Percentiles rank a stretch among this genome's conserved stretches.
Conservation (phyloP, 2,797 vertebrate species). For the Malacoraja senta region DNA sequence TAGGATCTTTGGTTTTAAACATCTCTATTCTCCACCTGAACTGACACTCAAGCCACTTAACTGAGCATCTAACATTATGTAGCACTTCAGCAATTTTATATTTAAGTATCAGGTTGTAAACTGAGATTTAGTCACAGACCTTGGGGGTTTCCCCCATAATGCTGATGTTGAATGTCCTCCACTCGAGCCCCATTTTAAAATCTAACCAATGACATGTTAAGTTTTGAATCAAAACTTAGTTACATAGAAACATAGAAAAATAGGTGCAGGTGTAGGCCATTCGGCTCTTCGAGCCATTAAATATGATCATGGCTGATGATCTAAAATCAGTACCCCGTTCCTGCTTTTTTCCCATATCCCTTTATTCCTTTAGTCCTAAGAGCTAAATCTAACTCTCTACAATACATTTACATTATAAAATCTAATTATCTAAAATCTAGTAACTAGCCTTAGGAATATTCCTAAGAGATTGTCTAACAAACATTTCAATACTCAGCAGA, state of each 20-base stretch:
- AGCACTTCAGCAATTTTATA: not conserved
- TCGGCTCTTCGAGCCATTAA: too few species aligned
- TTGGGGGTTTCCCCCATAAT: not conserved
- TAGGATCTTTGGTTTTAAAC: too few species aligned
- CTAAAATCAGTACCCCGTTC: too few species aligned
- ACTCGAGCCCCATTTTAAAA: not conserved
- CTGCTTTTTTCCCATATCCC: too few species aligned
- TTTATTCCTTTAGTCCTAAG: too few species aligned
- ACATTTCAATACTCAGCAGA: not conserved
- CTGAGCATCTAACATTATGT: not conserved
- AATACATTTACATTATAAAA: not conserved
- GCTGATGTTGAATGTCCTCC: not conserved
- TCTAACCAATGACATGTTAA: not conserved
- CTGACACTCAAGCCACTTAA: not conserved
- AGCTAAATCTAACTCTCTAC: too few species aligned
- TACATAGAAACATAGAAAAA: not conserved
- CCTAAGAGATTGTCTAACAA: not conserved
- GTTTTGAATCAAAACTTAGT: not conserved
- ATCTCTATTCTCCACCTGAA: not conserved
- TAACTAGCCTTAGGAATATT: not conserved
- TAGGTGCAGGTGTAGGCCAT: too few species aligned
- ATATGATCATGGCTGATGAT: too few species aligned
- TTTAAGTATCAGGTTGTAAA: not conserved
- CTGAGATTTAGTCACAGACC: not conserved
- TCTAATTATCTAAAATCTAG: not conserved